Evolutionary conservation across 2,888 invertebrate species (phyloP).

Genomic region (Arctia plantaginis): DNA sequence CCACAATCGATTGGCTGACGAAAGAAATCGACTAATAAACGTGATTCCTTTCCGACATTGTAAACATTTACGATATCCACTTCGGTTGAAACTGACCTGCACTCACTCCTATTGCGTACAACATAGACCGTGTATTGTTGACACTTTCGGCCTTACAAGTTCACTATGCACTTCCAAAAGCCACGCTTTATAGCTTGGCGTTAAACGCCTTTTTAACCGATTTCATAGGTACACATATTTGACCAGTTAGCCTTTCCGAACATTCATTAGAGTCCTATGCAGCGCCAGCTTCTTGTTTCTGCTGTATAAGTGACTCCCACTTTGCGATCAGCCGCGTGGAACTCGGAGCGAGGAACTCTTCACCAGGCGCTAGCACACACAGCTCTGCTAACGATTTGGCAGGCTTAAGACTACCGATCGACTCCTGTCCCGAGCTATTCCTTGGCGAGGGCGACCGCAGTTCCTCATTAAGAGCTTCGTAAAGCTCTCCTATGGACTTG

Average conservation of each 20-base stretch:
- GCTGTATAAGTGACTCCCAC: constrained; percentile 93
- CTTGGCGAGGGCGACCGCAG: constrained; percentile 80
- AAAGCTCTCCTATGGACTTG: constrained; percentile 89
- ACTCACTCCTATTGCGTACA: constrained; percentile 40
- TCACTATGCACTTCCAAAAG: constrained; percentile 50
- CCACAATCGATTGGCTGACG: constrained; percentile 67
- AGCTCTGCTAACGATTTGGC: constrained; percentile 90
- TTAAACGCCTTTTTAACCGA: constrained; percentile 57
- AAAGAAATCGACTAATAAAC: constrained; percentile 69
- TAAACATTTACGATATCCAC: constrained; percentile 28
- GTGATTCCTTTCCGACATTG: constrained; percentile 43
- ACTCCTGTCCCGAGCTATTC: constrained; percentile 79
- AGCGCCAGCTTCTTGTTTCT: constrained; percentile 86
- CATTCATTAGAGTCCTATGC: constrained; percentile 64
- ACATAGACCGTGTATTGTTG: constrained; percentile 38
- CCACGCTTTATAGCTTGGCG: constrained; percentile 48
- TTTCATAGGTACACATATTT: constrained; percentile 58
- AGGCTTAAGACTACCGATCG: constrained; percentile 86
- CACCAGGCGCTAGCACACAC: constrained; percentile 88
- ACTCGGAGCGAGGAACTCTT: constrained; percentile 88
- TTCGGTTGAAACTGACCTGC: constrained; percentile 48
- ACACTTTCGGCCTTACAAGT: constrained; percentile 47
- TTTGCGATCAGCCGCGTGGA: constrained; percentile 91
- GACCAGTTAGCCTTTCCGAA: constrained; percentile 57
- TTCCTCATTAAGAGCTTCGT: constrained; percentile 86